These are phyloP conservation scores for Euspilapteryx auroguttella DNA, from an alignment of 2,888 invertebrate species.

Conservation along the genomic window DNA sequence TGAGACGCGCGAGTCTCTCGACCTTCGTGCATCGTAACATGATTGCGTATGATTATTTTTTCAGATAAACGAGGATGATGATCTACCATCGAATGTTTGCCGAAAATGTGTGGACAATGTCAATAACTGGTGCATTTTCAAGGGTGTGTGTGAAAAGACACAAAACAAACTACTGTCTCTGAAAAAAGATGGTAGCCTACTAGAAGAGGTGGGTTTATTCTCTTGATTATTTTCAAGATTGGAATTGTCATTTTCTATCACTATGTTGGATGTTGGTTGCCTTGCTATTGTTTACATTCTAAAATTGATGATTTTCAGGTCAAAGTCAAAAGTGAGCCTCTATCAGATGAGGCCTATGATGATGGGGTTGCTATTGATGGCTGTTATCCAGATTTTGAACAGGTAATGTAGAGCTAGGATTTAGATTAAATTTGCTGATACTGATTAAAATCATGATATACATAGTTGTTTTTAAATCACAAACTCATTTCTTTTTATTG, in stretches of 20 bases:
- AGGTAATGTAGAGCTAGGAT: too few relatives aligned
- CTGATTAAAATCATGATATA: too few relatives aligned
- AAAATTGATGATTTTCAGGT: slow-evolving; percentile 58
- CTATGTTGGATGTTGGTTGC: slow-evolving; percentile 5
- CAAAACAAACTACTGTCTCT: slow-evolving; percentile 67
- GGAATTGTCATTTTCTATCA: slow-evolving; percentile 21
- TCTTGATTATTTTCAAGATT: slow-evolving; percentile 28
- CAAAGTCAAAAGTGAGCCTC: slow-evolving; percentile 60
- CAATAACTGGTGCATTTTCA: slow-evolving; percentile 69
- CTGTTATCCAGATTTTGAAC: slow-evolving; percentile 37
- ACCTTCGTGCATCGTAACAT: slow-evolving; percentile 33
- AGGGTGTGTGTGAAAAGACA: slow-evolving; percentile 64
- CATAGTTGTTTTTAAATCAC: too few relatives aligned
- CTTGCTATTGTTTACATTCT: too few relatives aligned
- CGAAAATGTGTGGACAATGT: slow-evolving; percentile 64
- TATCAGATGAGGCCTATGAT: slow-evolving; percentile 55
- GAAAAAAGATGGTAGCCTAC: slow-evolving; percentile 54
- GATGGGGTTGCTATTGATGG: slow-evolving; percentile 57
- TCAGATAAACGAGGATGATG: slow-evolving; percentile 66
- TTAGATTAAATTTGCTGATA: too few relatives aligned
- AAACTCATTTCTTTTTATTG: too few relatives aligned
- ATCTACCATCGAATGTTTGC: slow-evolving; percentile 67
- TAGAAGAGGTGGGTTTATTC: slow-evolving; percentile 49
- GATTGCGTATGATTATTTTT: slow-evolving; percentile 51
- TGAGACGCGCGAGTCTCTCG: slow-evolving; percentile 45